Evolutionary conservation across 2,888 invertebrate genomes (phyloP), one percentile per base, ranked within the genome.

Genomic region (Merodon equestris): DNA sequence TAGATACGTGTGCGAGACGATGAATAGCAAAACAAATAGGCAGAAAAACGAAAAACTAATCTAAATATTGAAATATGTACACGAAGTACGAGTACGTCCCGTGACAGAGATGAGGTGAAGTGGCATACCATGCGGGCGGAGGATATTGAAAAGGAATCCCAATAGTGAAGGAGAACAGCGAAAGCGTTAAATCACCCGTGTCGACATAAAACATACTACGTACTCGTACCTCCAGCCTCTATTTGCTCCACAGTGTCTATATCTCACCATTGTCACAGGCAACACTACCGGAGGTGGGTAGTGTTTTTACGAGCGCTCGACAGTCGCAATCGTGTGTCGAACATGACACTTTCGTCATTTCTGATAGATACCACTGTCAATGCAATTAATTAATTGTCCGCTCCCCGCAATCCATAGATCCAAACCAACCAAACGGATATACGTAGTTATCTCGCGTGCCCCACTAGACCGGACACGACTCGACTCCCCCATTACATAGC

Each of bases 51-150:
- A 64, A 58, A 77, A 48, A 74, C 74, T 63, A 79, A 79, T 79
- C 74, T 79, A 70, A 79, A 79, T 79, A 79, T 79, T 74, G 73
- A 74, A 79, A 73, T 76, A 56, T 64, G 48, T 64, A 58, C 51
- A 50, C 71, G 17, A 13, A 10, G 45, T 7, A 14, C 45, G 9
- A 14, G 15, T 1, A 45, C 5, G 27, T 27, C 3, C 27, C 7
- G 27, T 9, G 5, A 40, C 36, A n/a, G 7, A 36, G 36, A 36
- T 36, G 36, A 36, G 36, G 14, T 1, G 40, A 18, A 50, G 7
- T 14, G 58, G 36, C 2, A 14, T n/a, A 14, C 10, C 10, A n/a
- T n/a, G n/a, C n/a, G n/a, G n/a, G n/a, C n/a, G n/a, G 13, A 17
- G 14, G 51, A 17, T 36, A 36, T 36, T 34, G 45, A 58, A 42